Evolutionary conservation across 1,140 invertebrate species (phyloP), one percentile per base, ranked within the genome.

Genomic region (Phenacoccus solenopsis): DNA sequence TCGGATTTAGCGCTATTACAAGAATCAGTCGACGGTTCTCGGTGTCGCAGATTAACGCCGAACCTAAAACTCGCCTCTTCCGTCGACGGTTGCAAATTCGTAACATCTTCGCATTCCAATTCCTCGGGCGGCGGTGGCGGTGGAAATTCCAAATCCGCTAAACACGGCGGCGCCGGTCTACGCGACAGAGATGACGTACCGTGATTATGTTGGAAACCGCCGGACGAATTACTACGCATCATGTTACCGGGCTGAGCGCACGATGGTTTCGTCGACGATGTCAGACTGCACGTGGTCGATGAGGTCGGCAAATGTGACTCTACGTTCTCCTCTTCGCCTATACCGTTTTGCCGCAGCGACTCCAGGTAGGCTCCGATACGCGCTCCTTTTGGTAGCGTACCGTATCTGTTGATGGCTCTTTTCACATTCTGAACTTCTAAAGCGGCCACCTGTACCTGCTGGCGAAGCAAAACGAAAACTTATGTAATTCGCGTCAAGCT

Each of bases 351-450:
- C 32, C 90, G 83, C 71, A 98, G 79, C 0, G 94, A 97, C 76
- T 97, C 94, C 16, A 98, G 80, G 79, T 95, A 98, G 0, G 94
- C 94, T 12, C 94, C 94, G 74, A 98, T 98, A 30, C 95, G 84
- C 13, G 93, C 92, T 64, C 91, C 93, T 81, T 98, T 99, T 0
- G 96, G 96, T 71, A 95, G 77, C 12, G 96, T 98, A 4, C 96
- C 96, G 78, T 97, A 98, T n/a, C 93, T 85, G 80, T 94, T 96
- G 70, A 97, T 96, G 5, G 94, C 94, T 73, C 93, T 87, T 76
- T 95, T 92, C 69, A 98, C 94, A 83, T 98, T 98, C 80, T 96
- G 92, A 73, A 96, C 94, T 81, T 98, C 95, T 71, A 98, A 81
- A 16, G 94, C 91, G 72, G 91, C 92, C 69, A 95, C 90, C 70